These are phyloP conservation scores for Coluber constrictor DNA, from an alignment of 2,797 vertebrate species.

Conservation along the genomic window DNA sequence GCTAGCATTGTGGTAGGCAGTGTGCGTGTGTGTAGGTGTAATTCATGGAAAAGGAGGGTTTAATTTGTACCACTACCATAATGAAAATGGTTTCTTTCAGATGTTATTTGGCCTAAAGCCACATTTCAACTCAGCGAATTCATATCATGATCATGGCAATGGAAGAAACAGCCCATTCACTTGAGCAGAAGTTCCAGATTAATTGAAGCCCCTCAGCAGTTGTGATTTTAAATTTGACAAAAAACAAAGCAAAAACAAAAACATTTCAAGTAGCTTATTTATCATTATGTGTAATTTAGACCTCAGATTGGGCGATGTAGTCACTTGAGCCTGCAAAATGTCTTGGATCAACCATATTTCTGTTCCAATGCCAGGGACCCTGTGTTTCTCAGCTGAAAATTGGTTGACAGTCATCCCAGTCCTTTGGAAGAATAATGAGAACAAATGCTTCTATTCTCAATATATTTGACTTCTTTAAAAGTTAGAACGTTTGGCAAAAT, in stretches of 20 bases:
- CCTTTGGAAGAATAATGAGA: constrained; percentile 25
- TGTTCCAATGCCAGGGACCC: background rate
- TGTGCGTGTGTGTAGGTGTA: background rate
- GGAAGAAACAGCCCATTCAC: background rate
- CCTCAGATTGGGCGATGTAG: background rate
- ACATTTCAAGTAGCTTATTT: background rate
- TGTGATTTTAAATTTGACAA: background rate
- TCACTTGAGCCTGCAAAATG: background rate
- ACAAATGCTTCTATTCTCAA: constrained; percentile 19
- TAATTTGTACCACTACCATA: background rate
- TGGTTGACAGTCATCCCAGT: constrained; percentile 2
- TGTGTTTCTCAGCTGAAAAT: background rate
- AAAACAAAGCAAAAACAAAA: background rate
- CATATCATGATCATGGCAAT: background rate
- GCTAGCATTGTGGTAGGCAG: too few species aligned
- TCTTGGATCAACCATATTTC: background rate
- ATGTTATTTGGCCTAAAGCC: background rate
- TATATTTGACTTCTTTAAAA: background rate
- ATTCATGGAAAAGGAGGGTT: background rate
- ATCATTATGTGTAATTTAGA: background rate
- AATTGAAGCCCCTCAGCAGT: background rate
- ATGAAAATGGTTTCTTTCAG: background rate
- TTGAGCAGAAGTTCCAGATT: background rate
- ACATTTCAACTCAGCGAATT: background rate
- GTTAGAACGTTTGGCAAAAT: constrained; percentile 35